A percentile compares a stretch with the other conserved stretches of the same genome.
These are phyloP conservation scores for Drosophila repleta DNA, from an alignment of 1,140 invertebrate species.

Conservation along the genomic window DNA sequence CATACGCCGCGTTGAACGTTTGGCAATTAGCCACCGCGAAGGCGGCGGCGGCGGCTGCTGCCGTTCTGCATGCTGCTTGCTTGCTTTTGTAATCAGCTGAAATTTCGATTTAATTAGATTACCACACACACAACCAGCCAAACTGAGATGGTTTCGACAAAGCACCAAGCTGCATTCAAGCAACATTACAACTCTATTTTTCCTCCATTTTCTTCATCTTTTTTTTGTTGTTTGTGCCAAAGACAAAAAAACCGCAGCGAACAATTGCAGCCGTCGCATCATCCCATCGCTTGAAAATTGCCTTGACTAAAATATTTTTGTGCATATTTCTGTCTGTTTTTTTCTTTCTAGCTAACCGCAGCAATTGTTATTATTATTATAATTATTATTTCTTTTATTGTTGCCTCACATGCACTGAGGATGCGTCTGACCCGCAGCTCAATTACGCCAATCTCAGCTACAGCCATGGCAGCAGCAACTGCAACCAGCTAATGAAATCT, in stretches of 20 bases:
- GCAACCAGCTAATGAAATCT: constrained; percentile 57
- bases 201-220: no score
- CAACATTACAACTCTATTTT: constrained; percentile 54
- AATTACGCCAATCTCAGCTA: constrained; percentile 48
- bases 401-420: constrained; percentile 44
- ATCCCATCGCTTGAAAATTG: constrained; percentile 33
- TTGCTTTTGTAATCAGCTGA: constrained; percentile 68
- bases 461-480: constrained; percentile 33
- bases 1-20: constrained; percentile 67
- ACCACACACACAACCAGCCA: constrained; percentile 62
- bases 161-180: constrained; percentile 42
- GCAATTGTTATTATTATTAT: constrained; percentile 21
- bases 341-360: constrained; percentile 8
- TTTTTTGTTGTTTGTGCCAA: constrained; percentile 44
- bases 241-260: constrained; percentile 66
- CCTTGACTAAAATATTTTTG: constrained; percentile 17
- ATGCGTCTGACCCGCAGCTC: constrained; percentile 49
- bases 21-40: constrained; percentile 53
- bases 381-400: constrained; percentile 28
- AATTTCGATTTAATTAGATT: constrained; percentile 79
- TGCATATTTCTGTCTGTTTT: constrained; percentile 14
- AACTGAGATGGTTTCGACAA: constrained; percentile 33
- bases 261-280: constrained; percentile 43
- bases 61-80: constrained; percentile 19
- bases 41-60: constrained; percentile 15